Evolutionary conservation across 53 echinoderm and acorn worm species (phyloP), one percentile per base, ranked within the genome.

Genomic region (Luidia sarsii): DNA sequence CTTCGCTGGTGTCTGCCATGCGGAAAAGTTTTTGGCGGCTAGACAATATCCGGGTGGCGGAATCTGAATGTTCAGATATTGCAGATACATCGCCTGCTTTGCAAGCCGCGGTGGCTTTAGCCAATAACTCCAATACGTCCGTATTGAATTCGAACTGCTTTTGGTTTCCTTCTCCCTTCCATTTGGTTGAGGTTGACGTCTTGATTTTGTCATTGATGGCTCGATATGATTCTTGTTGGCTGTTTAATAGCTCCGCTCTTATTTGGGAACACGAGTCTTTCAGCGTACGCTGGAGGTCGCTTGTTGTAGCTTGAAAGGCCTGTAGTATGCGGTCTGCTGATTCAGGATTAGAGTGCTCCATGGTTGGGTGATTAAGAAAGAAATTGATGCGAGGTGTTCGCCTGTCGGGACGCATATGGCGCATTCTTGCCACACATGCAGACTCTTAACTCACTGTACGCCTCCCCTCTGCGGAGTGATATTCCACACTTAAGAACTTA

Each of bases 121-220:
- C 21, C 1, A 56, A 9, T n/a, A 11, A 20, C 10, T 56, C 56
- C 56, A 56, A 3, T 9, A 56, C 1, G 8, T 56, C 56, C 1
- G 18, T 56, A 23, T 56, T 56, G 56, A 56, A 56, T n/a, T 56
- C 56, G 3, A 56, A 56, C 27, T 56, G 56, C 56, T 56, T 56
- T 1, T 56, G 56, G 56, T 56, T 56, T 14, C 56, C 56, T 56
- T 56, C 56, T 20, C 56, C 22, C 56, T 56, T 56, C 1, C 56
- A 56, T 56, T 56, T 56, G 0, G 56, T 56, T 9, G 21, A 20
- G 0, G 56, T 7, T 18, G 56, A n/a, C 0, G 21, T 20, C 21
- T 56, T 56, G 21, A 56, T 56, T 23, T 56, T 56, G 8, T 56
- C 56, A 1, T 56, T 56, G 3, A 56, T 56, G 10, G 16, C 21